Conservation (phyloP, 2,888 invertebrate species). For the Protophormia terraenovae region DNA sequence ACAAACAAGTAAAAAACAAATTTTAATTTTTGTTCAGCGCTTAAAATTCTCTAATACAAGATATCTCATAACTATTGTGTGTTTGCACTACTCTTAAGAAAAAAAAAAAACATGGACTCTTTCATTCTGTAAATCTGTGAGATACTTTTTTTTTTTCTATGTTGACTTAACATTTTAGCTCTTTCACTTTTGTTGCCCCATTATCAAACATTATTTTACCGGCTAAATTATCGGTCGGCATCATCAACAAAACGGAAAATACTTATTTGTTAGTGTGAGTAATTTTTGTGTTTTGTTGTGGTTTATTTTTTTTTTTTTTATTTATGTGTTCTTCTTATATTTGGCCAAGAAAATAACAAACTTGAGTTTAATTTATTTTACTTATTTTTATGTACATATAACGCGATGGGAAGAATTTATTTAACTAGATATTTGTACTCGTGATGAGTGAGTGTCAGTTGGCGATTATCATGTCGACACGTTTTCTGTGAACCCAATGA, state of each 20-base stretch:
- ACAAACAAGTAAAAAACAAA: background rate
- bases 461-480: slow-evolving; percentile 1
- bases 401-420: background rate
- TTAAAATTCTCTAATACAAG: background rate
- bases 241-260: background rate
- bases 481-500: slow-evolving; percentile 22
- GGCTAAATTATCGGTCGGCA: slow-evolving; percentile 32
- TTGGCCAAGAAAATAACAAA: slow-evolving; percentile 10
- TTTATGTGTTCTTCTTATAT: background rate
- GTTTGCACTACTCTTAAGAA: background rate
- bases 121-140: background rate
- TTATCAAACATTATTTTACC: slow-evolving; percentile 36
- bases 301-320: background rate
- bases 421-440: background rate
- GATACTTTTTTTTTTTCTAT: background rate
- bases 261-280: background rate
- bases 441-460: background rate
- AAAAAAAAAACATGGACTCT: background rate
- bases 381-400: no score
- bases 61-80: background rate
- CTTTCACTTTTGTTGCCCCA: background rate
- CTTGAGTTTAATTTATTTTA: background rate
- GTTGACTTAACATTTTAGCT: background rate
- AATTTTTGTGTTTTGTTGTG: background rate
- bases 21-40: background rate